A percentile compares a stretch with the other conserved stretches of the same genome.
Conservation (phyloP, 1,140 invertebrate species). For the Hyles euphorbiae region DNA sequence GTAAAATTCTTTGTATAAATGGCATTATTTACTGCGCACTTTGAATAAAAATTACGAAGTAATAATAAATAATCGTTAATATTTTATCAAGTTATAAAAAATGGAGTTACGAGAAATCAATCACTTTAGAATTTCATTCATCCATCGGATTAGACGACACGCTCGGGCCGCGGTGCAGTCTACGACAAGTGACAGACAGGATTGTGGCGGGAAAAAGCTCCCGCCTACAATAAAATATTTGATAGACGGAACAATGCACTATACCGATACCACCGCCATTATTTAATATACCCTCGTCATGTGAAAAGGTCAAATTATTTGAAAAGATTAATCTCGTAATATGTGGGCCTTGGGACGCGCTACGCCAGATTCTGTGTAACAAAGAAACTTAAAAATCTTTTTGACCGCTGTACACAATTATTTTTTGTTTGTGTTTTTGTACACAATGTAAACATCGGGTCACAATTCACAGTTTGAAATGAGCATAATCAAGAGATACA, state of each 20-base stretch:
- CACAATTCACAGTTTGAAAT: slow-evolving; percentile 3
- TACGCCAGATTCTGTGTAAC: slow-evolving; percentile 51
- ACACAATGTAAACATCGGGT: slow-evolving; percentile 10
- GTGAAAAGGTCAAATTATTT: slow-evolving; percentile 74
- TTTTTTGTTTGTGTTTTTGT: slow-evolving; percentile 25
- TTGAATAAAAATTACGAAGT: too few species aligned
- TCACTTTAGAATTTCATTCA: background rate
- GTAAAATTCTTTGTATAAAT: too few species aligned
- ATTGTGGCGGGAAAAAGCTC: slow-evolving; percentile 34
- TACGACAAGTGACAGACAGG: background rate
- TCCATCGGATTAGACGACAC: background rate
- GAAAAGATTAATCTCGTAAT: slow-evolving; percentile 74
- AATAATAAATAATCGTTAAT: too few species aligned
- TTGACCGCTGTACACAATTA: slow-evolving; percentile 6
- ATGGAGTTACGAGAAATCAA: background rate
- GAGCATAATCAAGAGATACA: slow-evolving; percentile 11
- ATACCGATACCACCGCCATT: slow-evolving; percentile 68
- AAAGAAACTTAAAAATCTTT: slow-evolving; percentile 36
- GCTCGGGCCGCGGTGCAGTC: background rate
- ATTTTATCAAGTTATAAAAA: too few species aligned
- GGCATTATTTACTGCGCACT: too few species aligned
- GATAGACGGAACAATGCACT: slow-evolving; percentile 69
- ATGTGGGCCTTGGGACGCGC: slow-evolving; percentile 60
- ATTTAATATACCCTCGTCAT: slow-evolving; percentile 74
- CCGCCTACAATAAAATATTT: slow-evolving; percentile 61